A percentile compares a stretch with the other conserved stretches of the same genome.
Evolutionary conservation across 2,113 vertebrate species (phyloP).

Genomic region (Tenrec ecaudatus): DNA sequence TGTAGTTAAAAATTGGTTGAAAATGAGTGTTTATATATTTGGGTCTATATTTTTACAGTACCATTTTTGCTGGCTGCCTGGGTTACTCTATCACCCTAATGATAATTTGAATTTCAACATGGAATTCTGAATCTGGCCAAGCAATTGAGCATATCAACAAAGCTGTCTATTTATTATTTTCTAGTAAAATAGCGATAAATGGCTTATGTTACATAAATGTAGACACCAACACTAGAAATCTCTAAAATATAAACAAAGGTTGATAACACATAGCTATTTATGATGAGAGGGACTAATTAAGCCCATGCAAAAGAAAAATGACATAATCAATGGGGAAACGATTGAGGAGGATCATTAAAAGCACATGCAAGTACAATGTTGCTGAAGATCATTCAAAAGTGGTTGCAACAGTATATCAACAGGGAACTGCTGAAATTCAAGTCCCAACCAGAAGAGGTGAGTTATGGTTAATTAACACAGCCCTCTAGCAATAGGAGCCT

Average conservation of each 20-base stretch:
- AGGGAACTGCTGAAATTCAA: too few relatives aligned
- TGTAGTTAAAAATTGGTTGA: neutral
- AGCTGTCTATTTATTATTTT: neutral
- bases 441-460: too few relatives aligned
- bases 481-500: too few relatives aligned
- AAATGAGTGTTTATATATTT: neutral
- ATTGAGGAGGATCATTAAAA: too few relatives aligned
- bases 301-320: too few relatives aligned
- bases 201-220: neutral
- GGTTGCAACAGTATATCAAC: too few relatives aligned
- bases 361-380: too few relatives aligned
- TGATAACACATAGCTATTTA: neutral
- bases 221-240: neutral
- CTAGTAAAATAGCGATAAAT: neutral
- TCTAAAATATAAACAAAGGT: constrained; percentile 18
- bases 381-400: too few relatives aligned
- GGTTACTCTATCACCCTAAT: constrained; percentile 27
- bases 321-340: too few relatives aligned
- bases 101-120: constrained; percentile 41
- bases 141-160: constrained; percentile 16
- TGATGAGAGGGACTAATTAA: neutral
- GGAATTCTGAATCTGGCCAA: neutral
- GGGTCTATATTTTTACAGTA: neutral
- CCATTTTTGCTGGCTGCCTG: constrained; percentile 50
- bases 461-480: too few relatives aligned